These are phyloP conservation scores for Pogonophryne albipinna DNA, from an alignment of 2,797 vertebrate genomes.

Conservation along the genomic window DNA sequence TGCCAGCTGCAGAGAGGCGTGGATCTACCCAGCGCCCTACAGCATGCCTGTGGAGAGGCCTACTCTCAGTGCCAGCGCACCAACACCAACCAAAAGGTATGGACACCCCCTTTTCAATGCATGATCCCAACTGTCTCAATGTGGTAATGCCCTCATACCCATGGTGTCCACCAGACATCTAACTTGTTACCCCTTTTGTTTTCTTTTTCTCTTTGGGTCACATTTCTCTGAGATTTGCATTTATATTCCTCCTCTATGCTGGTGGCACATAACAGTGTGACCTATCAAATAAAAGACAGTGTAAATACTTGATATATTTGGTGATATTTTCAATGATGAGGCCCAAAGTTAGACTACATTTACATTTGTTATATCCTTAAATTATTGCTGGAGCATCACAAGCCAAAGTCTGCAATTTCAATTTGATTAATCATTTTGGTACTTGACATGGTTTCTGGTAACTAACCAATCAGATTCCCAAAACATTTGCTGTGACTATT, in stretches of 20 bases:
- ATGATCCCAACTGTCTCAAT: background rate
- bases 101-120: background rate
- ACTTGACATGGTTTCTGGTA: background rate
- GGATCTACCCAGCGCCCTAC: slow-evolving; percentile 89
- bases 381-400: too few species aligned
- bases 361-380: too few species aligned
- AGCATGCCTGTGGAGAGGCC: slow-evolving; percentile 90
- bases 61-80: slow-evolving; percentile 90
- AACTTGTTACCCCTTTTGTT: too few species aligned
- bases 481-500: background rate
- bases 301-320: too few species aligned
- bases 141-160: background rate
- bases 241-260: too few species aligned
- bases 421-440: background rate
- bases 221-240: too few species aligned
- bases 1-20: slow-evolving; percentile 92
- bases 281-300: too few species aligned
- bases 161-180: too few species aligned
- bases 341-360: too few species aligned
- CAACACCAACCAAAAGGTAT: slow-evolving; percentile 88
- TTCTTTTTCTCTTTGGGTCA: background rate
- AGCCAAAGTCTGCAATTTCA: background rate
- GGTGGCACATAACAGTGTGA: too few species aligned
- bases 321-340: too few species aligned
- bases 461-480: background rate